A percentile compares a stretch with the other conserved stretches of the same genome.
Evolutionary conservation across 2,888 invertebrate species (phyloP).

Genomic region (Carpatolechia fugitivella): DNA sequence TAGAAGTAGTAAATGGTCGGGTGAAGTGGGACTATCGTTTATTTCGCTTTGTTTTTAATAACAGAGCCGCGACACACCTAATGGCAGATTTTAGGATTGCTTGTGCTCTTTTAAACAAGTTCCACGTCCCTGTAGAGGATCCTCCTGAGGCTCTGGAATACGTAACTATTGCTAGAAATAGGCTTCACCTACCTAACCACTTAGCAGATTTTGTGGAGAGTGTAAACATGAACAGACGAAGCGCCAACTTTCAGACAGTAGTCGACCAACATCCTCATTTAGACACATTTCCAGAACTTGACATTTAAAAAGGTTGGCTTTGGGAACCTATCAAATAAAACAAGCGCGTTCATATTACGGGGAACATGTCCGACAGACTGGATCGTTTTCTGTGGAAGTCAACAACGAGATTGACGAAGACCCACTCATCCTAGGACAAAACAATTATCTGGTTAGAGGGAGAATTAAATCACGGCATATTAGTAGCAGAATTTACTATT

Average conservation of each 20-base stretch:
- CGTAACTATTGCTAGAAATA: background rate
- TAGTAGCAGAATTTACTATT: background rate
- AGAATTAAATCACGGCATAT: background rate
- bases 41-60: background rate
- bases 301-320: background rate
- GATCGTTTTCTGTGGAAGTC: background rate
- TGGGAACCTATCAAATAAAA: background rate
- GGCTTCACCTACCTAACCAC: background rate
- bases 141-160: background rate
- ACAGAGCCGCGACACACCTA: background rate
- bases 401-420: background rate
- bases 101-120: background rate
- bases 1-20: slow-evolving; percentile 9
- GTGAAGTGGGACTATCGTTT: background rate
- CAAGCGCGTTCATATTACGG: background rate
- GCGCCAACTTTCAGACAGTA: background rate
- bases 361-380: background rate
- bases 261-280: background rate
- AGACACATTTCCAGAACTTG: background rate
- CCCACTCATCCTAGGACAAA: background rate
- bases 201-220: background rate
- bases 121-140: background rate
- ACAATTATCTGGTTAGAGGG: background rate
- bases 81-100: background rate
- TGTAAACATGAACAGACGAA: background rate